Evolutionary conservation across 1,140 invertebrate genomes (phyloP).

Genomic region (Zelostemma sp.): DNA sequence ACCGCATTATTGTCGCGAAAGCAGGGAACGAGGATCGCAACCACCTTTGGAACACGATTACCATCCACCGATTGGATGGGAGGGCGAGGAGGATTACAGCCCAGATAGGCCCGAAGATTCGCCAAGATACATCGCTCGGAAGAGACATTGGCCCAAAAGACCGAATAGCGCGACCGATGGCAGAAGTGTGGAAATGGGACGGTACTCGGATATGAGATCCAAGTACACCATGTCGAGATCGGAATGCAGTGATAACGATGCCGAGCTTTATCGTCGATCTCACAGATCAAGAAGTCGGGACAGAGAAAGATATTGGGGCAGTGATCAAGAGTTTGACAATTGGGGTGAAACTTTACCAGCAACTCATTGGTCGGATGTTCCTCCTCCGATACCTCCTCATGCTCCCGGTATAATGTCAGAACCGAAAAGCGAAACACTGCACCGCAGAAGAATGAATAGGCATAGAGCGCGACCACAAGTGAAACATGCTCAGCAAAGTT

Average conservation of each 20-base stretch:
- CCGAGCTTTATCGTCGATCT: constrained; percentile 60
- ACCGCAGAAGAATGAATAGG: constrained; percentile 64
- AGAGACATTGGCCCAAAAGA: constrained; percentile 73
- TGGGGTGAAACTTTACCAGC: constrained; percentile 57
- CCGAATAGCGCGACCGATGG: constrained; percentile 74
- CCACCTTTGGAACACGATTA: constrained; percentile 45
- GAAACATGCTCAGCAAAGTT: constrained; percentile 68
- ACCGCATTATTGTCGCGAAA: constrained; percentile 56
- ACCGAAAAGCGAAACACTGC: constrained; percentile 61
- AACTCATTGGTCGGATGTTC: constrained; percentile 63
- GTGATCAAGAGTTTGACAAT: constrained; percentile 66
- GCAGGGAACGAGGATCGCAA: constrained; percentile 47
- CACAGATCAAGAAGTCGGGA: constrained; percentile 61
- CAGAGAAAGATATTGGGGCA: constrained; percentile 65
- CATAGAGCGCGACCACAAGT: constrained; percentile 56
- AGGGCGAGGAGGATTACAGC: constrained; percentile 54
- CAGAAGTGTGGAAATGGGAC: constrained; percentile 56
- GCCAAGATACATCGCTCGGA: constrained; percentile 66
- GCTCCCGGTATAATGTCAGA: constrained; percentile 40
- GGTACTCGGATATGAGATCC: constrained; percentile 54
- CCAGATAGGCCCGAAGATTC: constrained; percentile 59
- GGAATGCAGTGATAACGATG: constrained; percentile 68
- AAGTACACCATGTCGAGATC: constrained; percentile 65
- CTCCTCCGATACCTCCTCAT: constrained; percentile 19
- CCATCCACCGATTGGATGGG: constrained; percentile 57